Evolutionary conservation across 1,140 invertebrate species (phyloP).

Genomic region (Drosophila punjabiensis): DNA sequence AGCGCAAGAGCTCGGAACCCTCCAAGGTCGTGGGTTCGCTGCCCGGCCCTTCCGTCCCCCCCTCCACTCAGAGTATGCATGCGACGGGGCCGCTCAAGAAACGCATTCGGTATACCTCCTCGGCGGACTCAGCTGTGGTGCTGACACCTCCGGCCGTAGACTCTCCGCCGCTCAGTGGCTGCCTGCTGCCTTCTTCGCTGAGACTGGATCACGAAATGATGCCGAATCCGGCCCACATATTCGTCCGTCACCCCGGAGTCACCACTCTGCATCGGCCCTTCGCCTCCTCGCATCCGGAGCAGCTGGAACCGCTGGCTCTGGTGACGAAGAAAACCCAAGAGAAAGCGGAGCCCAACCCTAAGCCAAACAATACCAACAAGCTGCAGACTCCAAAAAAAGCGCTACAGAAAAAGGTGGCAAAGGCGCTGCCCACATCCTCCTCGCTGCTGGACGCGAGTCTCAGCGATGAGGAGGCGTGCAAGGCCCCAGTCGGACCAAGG

Average conservation of each 20-base stretch:
- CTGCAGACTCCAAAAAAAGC: conserved; percentile 22
- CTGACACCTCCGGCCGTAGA: conserved; percentile 63
- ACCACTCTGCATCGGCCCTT: conserved; percentile 75
- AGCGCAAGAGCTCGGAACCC: conserved; percentile 91
- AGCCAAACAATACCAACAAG: not conserved
- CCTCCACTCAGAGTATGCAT: conserved; percentile 9
- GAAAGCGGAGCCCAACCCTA: conserved; percentile 4
- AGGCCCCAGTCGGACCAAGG: conserved; percentile 2
- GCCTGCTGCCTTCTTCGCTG: conserved; percentile 50
- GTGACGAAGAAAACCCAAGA: conserved; percentile 49
- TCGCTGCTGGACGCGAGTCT: conserved; percentile 35
- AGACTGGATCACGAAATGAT: conserved; percentile 84
- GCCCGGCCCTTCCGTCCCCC: conserved; percentile 1
- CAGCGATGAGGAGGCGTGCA: conserved; percentile 41
- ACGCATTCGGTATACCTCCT: conserved; percentile 86
- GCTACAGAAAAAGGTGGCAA: conserved; percentile 21
- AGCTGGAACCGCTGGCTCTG: conserved; percentile 74
- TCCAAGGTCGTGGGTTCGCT: conserved; percentile 81
- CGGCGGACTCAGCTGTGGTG: conserved; percentile 65
- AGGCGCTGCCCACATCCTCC: not conserved
- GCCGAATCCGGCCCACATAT: conserved; percentile 83
- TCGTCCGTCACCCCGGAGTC: conserved; percentile 85
- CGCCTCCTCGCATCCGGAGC: conserved; percentile 68
- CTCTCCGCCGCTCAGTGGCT: conserved; percentile 73
- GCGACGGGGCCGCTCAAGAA: conserved; percentile 88